A percentile compares a stretch with the other conserved stretches of the same genome.
Conservation (phyloP, 2,113 vertebrate species). For the Tretioscincus oriximinensis region DNA sequence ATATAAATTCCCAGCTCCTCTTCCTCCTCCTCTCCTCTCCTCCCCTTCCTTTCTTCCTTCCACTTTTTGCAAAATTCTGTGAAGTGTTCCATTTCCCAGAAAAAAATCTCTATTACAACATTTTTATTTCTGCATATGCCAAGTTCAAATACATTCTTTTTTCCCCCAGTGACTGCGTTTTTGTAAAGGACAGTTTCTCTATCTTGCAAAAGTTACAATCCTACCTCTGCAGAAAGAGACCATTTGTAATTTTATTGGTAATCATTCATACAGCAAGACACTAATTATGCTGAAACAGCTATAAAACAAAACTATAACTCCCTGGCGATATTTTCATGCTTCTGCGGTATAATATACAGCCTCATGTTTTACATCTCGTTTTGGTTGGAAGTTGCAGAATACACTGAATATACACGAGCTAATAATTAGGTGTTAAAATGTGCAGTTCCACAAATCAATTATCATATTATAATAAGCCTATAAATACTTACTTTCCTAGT, state of each 20-base stretch:
- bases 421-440: conserved; percentile 14
- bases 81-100: conserved; percentile 6
- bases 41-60: no score
- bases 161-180: conserved; percentile 2
- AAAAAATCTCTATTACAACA: not conserved
- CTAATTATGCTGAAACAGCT: conserved; percentile 8
- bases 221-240: conserved; percentile 8
- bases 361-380: not conserved
- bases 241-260: conserved; percentile 38
- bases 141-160: not conserved
- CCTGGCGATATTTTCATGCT: conserved; percentile 15
- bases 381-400: not conserved
- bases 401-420: not conserved
- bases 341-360: not conserved
- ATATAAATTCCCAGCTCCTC: no score
- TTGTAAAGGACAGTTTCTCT: conserved; percentile 11
- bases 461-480: not conserved
- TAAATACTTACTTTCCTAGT: not conserved
- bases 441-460: conserved; percentile 17
- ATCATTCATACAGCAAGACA: not conserved
- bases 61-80: no score
- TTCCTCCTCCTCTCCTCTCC: no score
- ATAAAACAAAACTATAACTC: conserved; percentile 28
- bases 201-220: not conserved
- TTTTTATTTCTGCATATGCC: not conserved